Evolutionary conservation across 2,888 invertebrate genomes (phyloP), one percentile per base, ranked within the genome.

Genomic region (Clostera curtula): DNA sequence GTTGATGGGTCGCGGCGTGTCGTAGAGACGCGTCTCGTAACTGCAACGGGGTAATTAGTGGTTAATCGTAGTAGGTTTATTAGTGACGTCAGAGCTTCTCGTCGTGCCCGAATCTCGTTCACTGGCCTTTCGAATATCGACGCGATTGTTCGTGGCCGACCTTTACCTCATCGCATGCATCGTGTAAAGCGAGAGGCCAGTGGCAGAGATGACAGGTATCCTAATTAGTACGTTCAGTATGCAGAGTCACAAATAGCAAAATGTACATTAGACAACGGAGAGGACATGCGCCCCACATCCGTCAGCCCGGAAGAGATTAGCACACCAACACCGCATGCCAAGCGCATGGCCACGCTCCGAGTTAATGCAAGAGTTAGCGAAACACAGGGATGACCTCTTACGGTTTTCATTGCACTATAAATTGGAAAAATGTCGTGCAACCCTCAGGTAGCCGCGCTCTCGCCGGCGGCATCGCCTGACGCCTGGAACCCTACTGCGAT

Each of bases 1-100:
- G 56, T 66, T 59, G 30, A 63, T 48, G 2, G 77, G 74, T 12
- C 82, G 72, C 40, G 84, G 83, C 3, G 85, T 80, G 54, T 87
- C 87, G 62, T 85, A 86, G 25, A 80, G 65, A 17, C 85, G 71
- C 1, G 85, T 86, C 56, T 87, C 87, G 63, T 86, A 86, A 48
- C 86, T 86, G 68, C 36, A 68, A 65, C 52, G 39, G 14, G 14
- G 15, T 2, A 12, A 22, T 23, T 23, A 15, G 15, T 15, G 12
- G 53, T 56, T 53, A 46, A 52, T 45, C 41, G 26, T 50, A 40
- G 60, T 62, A 55, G 55, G 53, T 59, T 42, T 47, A 10, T 29
- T 28, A 26, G 15, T 24, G 3, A 7, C n/a, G 9, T 7, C 9
- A 14, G 24, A 8, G 29, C 25, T 34, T 27, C 29, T 33, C 6